Evolutionary conservation across 2,113 vertebrate species (phyloP), one percentile per base, ranked within the genome.

Genomic region (Campylomormyrus tamandua): DNA sequence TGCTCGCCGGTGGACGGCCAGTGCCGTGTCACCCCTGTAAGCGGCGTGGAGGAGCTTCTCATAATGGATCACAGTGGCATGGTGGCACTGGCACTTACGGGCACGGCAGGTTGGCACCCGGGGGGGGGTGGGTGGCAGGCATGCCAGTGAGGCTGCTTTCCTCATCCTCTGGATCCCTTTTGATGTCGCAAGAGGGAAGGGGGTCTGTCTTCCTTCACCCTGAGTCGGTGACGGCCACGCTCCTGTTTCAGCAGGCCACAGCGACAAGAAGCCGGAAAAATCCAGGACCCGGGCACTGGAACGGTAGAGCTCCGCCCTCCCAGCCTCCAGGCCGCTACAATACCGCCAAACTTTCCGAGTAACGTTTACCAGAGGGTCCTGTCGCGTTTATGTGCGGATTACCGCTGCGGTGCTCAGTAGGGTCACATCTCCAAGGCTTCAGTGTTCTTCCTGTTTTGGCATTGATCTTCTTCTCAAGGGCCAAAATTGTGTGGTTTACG

Each of bases 131-230:
- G 70, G 15, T 27, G 74, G 49, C 6, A 27, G 49, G 10, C 49
- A 50, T 89, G 48, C 49, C 88, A 49, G 1, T 53, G n/a, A 46
- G 27, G 27, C 70, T 19, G 49, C 21, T 50, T 58, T 83, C 5
- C 1, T 35, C 13, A 45, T 83, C 13, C 35, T 56, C 31, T 35
- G 48, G 46, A 83, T 89, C 52, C 88, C 31, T 89, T 50, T 56
- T 45, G 70, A 83, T 83, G 88, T 89, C 50, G 48, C 74, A 27
- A 89, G 52, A 66, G 27, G 15, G 35, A 83, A 56, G 88, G 46
- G 49, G n/a, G 48, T 24, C 88, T 89, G 88, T 27, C 70, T 89
- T 48, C 52, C 13, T 21, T 89, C 48, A 74, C 3, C 77, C 24
- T 27, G 15, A 42, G 88, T 19, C 88, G n/a, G 21, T 27, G 35